Conservation (phyloP, 2,113 vertebrate species). For the Lepus europaeus region DNA sequence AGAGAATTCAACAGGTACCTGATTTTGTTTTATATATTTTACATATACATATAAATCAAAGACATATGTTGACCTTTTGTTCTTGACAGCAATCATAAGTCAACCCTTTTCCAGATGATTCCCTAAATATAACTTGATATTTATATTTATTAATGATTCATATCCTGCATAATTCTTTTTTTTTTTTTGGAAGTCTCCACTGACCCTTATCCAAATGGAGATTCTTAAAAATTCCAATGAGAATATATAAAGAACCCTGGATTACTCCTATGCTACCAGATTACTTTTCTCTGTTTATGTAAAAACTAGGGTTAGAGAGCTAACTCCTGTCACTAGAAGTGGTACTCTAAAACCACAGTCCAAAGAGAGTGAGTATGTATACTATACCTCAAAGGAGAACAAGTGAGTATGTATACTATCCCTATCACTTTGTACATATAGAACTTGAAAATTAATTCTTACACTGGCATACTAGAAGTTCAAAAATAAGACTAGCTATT, state of each 20-base stretch:
- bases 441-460: neutral
- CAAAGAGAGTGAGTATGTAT: neutral
- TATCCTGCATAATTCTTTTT: neutral
- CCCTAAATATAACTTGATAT: neutral
- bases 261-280: conserved; percentile 1
- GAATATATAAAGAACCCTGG: conserved; percentile 12
- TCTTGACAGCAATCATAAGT: conserved; percentile 36
- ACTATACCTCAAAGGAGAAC: too few species aligned
- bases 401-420: neutral
- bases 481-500: neutral
- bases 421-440: neutral
- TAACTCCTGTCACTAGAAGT: conserved; percentile 14
- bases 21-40: conserved; percentile 45
- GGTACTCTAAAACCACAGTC: neutral
- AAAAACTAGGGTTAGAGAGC: neutral
- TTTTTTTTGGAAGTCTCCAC: too few species aligned
- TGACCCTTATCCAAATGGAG: neutral
- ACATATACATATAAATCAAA: conserved; percentile 34
- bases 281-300: conserved; percentile 51
- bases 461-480: neutral
- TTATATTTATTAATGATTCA: conserved; percentile 60
- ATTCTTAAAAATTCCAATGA: conserved; percentile 29
- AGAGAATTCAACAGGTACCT: neutral
- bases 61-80: neutral
- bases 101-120: neutral